Conservation (phyloP, 2,113 vertebrate genomes). For the Anguilla japonica region DNA sequence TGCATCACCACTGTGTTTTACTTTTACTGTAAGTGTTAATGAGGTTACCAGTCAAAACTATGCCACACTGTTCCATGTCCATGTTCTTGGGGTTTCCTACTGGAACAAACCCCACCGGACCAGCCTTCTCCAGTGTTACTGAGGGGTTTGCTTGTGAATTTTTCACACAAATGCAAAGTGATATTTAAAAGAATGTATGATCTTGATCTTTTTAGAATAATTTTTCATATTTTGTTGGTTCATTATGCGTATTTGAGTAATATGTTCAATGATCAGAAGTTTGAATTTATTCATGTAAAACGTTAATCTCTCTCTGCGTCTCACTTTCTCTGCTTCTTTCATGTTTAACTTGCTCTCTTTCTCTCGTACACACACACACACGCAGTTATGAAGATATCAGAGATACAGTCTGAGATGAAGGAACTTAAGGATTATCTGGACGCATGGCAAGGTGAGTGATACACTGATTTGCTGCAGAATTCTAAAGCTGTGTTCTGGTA, state of each 20-base stretch:
- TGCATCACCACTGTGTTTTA: background rate
- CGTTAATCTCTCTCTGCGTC: background rate
- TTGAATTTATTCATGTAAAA: background rate
- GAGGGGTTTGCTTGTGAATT: background rate
- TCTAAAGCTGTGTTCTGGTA: too few relatives aligned
- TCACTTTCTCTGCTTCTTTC: background rate
- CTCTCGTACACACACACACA: background rate
- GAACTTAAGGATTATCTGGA: background rate
- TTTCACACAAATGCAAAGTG: background rate
- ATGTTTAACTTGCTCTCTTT: background rate
- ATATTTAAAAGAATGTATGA: background rate
- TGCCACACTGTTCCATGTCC: background rate
- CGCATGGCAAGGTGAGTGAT: background rate
- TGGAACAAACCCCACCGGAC: background rate
- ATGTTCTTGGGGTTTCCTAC: background rate
- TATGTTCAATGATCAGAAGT: background rate
- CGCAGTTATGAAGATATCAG: background rate
- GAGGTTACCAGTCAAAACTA: background rate
- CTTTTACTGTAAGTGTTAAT: background rate
- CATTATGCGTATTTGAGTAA: background rate
- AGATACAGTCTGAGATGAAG: background rate
- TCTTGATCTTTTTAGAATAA: background rate
- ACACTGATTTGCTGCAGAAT: background rate
- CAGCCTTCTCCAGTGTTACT: background rate
- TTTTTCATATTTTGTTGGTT: background rate